These are phyloP conservation scores for Bombylius discolor DNA, from an alignment of 2,888 invertebrate species.

Conservation along the genomic window DNA sequence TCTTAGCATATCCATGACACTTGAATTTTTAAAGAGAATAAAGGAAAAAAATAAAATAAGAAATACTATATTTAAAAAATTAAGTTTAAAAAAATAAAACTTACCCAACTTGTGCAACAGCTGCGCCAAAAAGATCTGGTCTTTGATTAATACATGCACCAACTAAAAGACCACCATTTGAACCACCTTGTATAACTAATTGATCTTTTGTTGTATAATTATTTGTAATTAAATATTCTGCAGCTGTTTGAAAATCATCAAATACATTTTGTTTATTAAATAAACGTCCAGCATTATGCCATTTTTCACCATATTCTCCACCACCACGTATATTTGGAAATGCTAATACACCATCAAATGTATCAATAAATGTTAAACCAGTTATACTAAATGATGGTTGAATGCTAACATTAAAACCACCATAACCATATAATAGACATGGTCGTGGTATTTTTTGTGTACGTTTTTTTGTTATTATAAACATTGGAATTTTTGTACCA, in stretches of 20 bases:
- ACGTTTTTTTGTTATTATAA: constrained; percentile 64
- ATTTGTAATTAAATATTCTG: constrained; percentile 68
- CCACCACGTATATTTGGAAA: constrained; percentile 93
- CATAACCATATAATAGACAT: constrained; percentile 87
- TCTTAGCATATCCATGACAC: constrained; percentile 93
- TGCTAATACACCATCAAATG: constrained; percentile 78
- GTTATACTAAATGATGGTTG: constrained; percentile 83
- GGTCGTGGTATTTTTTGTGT: constrained; percentile 44
- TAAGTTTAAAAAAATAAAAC: constrained; percentile 2
- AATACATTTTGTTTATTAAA: constrained; percentile 94
- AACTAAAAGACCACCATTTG: constrained; percentile 94
- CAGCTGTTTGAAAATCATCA: constrained; percentile 90
- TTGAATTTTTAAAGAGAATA: constrained; percentile 31
- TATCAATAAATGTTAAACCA: constrained; percentile 75
- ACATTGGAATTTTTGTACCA: constrained; percentile 91
- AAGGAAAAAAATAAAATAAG: not conserved
- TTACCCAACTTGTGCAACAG: constrained; percentile 88
- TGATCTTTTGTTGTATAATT: constrained; percentile 65
- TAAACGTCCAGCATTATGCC: constrained; percentile 88
- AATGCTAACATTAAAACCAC: constrained; percentile 89
- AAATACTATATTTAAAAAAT: not conserved
- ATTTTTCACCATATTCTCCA: constrained; percentile 93
- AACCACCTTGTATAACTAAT: constrained; percentile 84
- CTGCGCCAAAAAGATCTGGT: constrained; percentile 87
- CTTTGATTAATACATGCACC: constrained; percentile 90